Evolutionary conservation across 2,888 invertebrate species (phyloP).

Genomic region (Camptogramma bilineatum): DNA sequence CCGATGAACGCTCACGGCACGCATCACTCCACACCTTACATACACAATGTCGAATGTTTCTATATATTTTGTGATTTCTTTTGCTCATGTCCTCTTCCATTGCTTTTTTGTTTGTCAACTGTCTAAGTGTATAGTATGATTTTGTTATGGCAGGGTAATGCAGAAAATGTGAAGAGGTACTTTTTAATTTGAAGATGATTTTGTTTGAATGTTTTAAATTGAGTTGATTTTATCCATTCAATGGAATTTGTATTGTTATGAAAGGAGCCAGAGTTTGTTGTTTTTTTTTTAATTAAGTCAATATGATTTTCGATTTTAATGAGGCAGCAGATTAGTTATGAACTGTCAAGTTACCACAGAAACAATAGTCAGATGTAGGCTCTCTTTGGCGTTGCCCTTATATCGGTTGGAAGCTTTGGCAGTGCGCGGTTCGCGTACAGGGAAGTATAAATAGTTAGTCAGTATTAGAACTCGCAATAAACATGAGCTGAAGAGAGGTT

Average conservation of each 20-base stretch:
- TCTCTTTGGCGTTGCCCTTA: slow-evolving; percentile 78
- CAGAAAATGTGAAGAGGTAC: slow-evolving; percentile 83
- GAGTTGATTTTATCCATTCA: slow-evolving; percentile 83
- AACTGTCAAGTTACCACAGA: slow-evolving; percentile 82
- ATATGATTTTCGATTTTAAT: slow-evolving; percentile 75
- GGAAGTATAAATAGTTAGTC: slow-evolving; percentile 60
- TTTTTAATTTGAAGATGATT: slow-evolving; percentile 78
- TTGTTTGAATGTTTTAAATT: slow-evolving; percentile 83
- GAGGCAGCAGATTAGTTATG: slow-evolving; percentile 81
- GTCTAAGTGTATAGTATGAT: slow-evolving; percentile 81
- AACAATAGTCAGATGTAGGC: slow-evolving; percentile 79
- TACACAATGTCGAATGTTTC: slow-evolving; percentile 70
- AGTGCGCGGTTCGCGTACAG: slow-evolving; percentile 48
- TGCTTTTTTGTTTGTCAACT: slow-evolving; percentile 82
- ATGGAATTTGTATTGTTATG: slow-evolving; percentile 83
- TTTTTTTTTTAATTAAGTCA: slow-evolving; percentile 81
- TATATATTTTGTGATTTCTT: slow-evolving; percentile 78
- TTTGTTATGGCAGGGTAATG: slow-evolving; percentile 85
- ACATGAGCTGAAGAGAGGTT: slow-evolving; percentile 81
- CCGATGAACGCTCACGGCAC: slow-evolving; percentile 45
- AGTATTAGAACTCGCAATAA: slow-evolving; percentile 76
- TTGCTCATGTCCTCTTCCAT: slow-evolving; percentile 83
- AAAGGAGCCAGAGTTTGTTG: slow-evolving; percentile 81
- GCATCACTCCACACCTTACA: slow-evolving; percentile 64
- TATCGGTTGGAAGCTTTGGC: slow-evolving; percentile 59